Conservation (phyloP, 2,113 vertebrate species). For the Lanius ludovicianus region DNA sequence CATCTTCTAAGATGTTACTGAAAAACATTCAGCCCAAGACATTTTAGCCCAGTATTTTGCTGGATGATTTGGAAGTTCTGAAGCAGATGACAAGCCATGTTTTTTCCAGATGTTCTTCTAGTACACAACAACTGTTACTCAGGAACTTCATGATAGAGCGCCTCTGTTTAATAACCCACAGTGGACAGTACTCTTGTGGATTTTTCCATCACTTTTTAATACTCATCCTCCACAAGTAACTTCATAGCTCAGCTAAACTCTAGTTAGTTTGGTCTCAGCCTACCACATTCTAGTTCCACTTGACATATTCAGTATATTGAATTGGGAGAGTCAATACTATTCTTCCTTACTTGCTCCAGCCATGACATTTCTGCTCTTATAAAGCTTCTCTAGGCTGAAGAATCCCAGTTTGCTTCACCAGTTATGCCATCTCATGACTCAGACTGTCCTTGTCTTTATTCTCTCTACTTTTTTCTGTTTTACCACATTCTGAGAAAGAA, state of each 20-base stretch:
- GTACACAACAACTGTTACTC: background rate
- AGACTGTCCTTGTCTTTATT: background rate
- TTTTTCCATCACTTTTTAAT: background rate
- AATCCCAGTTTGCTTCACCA: background rate
- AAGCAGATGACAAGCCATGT: background rate
- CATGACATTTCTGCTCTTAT: background rate
- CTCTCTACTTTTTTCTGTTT: background rate
- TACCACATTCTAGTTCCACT: background rate
- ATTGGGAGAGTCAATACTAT: background rate
- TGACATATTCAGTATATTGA: background rate
- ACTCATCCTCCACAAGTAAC: background rate
- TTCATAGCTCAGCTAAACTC: background rate
- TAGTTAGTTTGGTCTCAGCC: background rate
- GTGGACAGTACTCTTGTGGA: background rate
- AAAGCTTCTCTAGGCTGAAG: background rate
- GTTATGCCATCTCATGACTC: background rate
- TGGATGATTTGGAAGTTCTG: background rate
- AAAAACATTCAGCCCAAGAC: background rate
- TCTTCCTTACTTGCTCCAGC: background rate
- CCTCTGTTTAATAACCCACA: background rate
- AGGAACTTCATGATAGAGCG: background rate
- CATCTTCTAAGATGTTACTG: background rate
- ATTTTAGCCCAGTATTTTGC: background rate
- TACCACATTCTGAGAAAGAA: background rate
- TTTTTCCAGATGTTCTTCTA: background rate